phyloP scores from a whole-genome alignment of 2,888 invertebrate species.

The Lithosia quadra region DNA sequence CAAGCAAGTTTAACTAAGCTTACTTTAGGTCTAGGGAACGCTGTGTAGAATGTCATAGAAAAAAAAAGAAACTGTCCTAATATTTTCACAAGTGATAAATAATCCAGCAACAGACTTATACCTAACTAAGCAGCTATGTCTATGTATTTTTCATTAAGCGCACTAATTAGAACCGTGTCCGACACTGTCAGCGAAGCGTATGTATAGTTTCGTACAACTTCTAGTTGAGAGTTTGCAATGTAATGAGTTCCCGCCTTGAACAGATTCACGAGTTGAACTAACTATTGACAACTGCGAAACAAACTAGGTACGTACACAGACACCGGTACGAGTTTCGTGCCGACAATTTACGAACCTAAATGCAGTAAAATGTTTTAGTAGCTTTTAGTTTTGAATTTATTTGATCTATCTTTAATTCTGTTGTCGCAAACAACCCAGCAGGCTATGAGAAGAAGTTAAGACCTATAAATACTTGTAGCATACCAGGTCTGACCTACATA shows the following conservation, averaged over 20 bases:
- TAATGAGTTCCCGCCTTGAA: conserved; percentile 45
- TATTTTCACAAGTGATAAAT: background rate
- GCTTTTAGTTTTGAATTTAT: background rate
- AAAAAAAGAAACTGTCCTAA: background rate
- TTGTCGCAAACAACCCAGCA: no score
- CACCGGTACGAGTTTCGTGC: conserved; percentile 24
- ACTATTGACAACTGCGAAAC: conserved; percentile 43
- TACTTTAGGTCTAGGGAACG: no score
- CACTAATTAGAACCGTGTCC: conserved; percentile 48
- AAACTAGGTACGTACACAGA: conserved; percentile 21
- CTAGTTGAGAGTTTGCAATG: conserved; percentile 44
- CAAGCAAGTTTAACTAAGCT: no score
- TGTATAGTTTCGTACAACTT: conserved; percentile 43
- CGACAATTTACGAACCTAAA: conserved; percentile 30
- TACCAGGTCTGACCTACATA: no score
- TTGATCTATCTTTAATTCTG: background rate
- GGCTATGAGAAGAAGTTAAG: no score
- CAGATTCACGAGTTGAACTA: conserved; percentile 31
- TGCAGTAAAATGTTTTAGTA: background rate
- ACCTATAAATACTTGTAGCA: no score
- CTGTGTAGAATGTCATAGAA: no score
- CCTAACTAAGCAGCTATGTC: background rate
- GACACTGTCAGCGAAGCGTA: conserved; percentile 35
- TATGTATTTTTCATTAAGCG: conserved; percentile 23
- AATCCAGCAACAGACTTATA: background rate